Evolutionary conservation across 2,797 vertebrate genomes (phyloP).

Genomic region (Sebastes kiyomatsui): DNA sequence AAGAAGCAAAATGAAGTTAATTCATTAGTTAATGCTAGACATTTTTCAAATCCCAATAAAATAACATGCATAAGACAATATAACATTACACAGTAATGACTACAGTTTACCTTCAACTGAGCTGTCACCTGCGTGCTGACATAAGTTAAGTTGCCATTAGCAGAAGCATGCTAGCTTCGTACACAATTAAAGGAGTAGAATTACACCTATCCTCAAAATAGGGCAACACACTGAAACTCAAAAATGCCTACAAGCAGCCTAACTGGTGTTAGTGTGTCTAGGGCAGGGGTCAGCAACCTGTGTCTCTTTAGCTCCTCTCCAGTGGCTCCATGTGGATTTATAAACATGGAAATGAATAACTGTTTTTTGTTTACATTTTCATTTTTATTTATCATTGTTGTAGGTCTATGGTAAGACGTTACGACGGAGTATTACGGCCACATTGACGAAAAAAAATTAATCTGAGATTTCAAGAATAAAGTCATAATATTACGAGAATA

Average conservation of each 20-base stretch:
- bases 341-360: no score
- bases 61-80: neutral
- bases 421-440: no score
- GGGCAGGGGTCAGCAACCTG: no score
- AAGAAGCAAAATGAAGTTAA: neutral
- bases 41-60: neutral
- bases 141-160: slow-evolving; percentile 42
- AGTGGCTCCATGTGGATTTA: no score
- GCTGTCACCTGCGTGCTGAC: slow-evolving; percentile 52
- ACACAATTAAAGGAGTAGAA: neutral
- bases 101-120: neutral
- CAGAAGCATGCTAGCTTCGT: slow-evolving; percentile 10
- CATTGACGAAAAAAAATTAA: no score
- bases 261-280: neutral
- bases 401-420: no score
- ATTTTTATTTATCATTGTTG: no score
- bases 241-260: neutral
- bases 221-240: neutral
- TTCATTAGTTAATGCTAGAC: fast-evolving
- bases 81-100: neutral
- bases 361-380: no score
- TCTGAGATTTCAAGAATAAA: no score
- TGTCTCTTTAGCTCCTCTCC: no score
- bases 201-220: neutral
- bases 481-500: no score